Evolutionary conservation across 2,888 invertebrate genomes (phyloP), one percentile per base, ranked within the genome.

Genomic region (Pandemis heparana): DNA sequence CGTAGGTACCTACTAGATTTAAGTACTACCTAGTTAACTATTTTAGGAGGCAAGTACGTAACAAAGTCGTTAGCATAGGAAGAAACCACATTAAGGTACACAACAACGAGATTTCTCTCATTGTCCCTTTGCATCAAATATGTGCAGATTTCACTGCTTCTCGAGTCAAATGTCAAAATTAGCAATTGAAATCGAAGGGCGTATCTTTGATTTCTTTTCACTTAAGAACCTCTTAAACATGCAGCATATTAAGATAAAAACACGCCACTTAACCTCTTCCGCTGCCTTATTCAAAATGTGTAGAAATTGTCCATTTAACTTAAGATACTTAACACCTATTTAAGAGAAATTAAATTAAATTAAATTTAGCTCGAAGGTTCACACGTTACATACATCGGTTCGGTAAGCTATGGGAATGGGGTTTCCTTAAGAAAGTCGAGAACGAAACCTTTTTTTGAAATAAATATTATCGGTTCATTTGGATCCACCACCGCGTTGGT

Each of bases 161-260:
- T 62, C 60, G 38, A 61, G 65, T 69, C 59, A 65, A 70, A 74
- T 74, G 70, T 70, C 69, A 53, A 43, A 61, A 74, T 74, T 74
- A 61, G 65, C 74, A 74, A 74, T 69, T 59, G 51, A 65, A 74
- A 74, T 70, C 16, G 14, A 74, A 70, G 74, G 74, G 69, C 74
- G 51, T 43, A 62, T 16, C 62, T 69, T 48, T 61, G 70, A 18
- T 69, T 74, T 74, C 74, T 74, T 74, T 70, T 65, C 69, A 53
- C 60, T 74, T 43, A 53, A 56, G 14, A 53, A 64, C 70, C 65
- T 74, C 61, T 72, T 38, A 69, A 62, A 46, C 23, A 56, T 64
- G 39, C 46, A 61, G 48, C 18, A 48, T 59, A 46, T 68, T 59
- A 69, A 73, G 68, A 68, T 69, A 69, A 23, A 64, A 32, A 38